Conservation (phyloP, 1,140 invertebrate species). For the Leptopilina boulardi region DNA sequence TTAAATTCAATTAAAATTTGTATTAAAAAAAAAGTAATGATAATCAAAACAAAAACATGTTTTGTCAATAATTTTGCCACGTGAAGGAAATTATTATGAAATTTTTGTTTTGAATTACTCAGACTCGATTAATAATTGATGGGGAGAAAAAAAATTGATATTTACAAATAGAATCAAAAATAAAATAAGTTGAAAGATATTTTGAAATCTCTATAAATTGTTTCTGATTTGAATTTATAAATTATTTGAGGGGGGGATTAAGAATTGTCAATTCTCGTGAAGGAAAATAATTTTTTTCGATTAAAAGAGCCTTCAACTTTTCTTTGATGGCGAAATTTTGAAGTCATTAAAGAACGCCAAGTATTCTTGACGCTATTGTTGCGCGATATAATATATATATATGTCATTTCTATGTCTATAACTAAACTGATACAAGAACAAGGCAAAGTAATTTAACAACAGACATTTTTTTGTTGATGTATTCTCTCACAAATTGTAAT, state of each 20-base stretch:
- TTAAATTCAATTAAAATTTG: too few relatives aligned
- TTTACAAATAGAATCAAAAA: too few relatives aligned
- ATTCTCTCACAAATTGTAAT: not conserved
- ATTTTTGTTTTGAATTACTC: too few relatives aligned
- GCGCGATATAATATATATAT: not conserved
- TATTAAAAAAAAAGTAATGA: too few relatives aligned
- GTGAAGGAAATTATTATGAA: too few relatives aligned
- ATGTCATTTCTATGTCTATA: not conserved
- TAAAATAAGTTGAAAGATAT: too few relatives aligned
- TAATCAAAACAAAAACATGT: too few relatives aligned
- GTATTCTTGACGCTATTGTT: not conserved
- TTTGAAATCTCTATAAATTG: too few relatives aligned
- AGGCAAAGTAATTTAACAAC: not conserved
- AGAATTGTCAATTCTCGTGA: not conserved
- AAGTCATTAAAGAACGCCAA: conserved; percentile 3
- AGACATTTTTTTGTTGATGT: not conserved
- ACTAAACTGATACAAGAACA: not conserved
- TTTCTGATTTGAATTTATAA: not conserved
- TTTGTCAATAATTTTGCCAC: too few relatives aligned
- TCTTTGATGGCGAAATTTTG: conserved; percentile 4
- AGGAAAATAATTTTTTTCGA: not conserved
- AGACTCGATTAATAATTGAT: too few relatives aligned
- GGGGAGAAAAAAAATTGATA: too few relatives aligned
- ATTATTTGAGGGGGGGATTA: not conserved
- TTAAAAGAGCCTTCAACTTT: conserved; percentile 2